Conservation (phyloP, 2,113 vertebrate species). For the Xenopus borealis region DNA sequence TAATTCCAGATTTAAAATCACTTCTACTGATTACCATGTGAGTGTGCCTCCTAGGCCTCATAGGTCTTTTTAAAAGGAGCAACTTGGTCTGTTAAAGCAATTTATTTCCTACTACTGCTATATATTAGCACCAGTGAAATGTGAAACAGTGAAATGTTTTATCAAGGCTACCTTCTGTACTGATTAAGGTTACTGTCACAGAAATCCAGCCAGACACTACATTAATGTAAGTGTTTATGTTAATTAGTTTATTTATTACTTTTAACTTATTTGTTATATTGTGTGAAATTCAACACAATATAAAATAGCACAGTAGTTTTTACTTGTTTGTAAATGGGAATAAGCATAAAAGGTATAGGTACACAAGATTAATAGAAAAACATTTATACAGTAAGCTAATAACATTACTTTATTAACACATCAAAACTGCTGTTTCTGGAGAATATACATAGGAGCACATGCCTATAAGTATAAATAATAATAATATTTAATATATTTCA, state of each 20-base stretch:
- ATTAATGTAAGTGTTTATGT: conserved; percentile 19
- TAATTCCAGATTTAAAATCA: too few relatives aligned
- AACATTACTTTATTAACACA: too few relatives aligned
- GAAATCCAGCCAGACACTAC: conserved; percentile 2
- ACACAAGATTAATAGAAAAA: too few relatives aligned
- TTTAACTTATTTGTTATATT: conserved; percentile 12
- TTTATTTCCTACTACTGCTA: background rate
- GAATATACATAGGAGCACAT: too few relatives aligned
- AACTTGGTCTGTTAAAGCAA: background rate
- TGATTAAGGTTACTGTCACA: conserved; percentile 19
- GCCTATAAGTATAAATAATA: too few relatives aligned
- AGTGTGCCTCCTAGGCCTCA: too few relatives aligned
- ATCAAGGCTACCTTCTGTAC: conserved; percentile 1
- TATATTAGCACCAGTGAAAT: background rate
- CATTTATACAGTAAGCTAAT: too few relatives aligned
- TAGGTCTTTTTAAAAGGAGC: background rate
- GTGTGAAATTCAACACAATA: background rate
- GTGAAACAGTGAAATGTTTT: background rate
- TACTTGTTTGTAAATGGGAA: background rate
- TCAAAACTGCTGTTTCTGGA: too few relatives aligned
- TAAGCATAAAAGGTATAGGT: too few relatives aligned
- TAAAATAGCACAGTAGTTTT: background rate
- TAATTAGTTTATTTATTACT: conserved; percentile 28
- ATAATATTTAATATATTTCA: too few relatives aligned
- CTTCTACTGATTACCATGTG: too few relatives aligned